Conservation (phyloP, 2,888 invertebrate species). For the Vandiemenella viatica region DNA sequence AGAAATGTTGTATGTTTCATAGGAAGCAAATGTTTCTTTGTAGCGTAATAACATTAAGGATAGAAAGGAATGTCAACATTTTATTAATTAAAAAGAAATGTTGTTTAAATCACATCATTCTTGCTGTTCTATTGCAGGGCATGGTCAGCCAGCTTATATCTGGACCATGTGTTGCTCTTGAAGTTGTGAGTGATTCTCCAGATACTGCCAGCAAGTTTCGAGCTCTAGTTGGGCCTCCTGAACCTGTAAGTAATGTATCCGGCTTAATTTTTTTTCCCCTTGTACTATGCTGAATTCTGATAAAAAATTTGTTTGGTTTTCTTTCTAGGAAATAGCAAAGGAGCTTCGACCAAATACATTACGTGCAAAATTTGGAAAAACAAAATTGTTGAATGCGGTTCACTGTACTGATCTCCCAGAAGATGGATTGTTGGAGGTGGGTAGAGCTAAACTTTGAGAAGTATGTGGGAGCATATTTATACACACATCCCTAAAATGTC, state of each 20-base stretch:
- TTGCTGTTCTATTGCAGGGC: conserved; percentile 6
- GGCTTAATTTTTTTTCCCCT: no score
- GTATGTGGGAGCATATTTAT: no score
- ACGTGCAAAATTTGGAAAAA: conserved; percentile 67
- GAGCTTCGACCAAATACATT: conserved; percentile 70
- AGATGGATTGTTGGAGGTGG: conserved; percentile 64
- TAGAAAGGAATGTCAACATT: no score
- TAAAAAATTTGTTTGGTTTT: not conserved
- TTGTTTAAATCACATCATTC: no score
- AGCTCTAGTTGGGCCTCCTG: conserved; percentile 71
- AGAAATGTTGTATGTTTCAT: no score
- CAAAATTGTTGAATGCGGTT: conserved; percentile 71
- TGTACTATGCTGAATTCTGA: no score
- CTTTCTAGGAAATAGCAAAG: conserved; percentile 65
- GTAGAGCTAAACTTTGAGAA: no score
- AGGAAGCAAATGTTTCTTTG: no score
- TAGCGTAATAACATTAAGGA: no score
- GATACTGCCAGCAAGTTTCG: conserved; percentile 47
- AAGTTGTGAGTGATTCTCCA: conserved; percentile 51
- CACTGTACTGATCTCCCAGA: conserved; percentile 89
- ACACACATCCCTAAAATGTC: no score
- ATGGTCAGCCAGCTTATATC: conserved; percentile 74
- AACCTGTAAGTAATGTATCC: conserved; percentile 80
- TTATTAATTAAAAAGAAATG: no score
- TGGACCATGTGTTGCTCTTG: conserved; percentile 75